Evolutionary conservation across 30 jellyfish, hydroid and myxozoan species (phyloP).

Genomic region (Aurelia sp.): DNA sequence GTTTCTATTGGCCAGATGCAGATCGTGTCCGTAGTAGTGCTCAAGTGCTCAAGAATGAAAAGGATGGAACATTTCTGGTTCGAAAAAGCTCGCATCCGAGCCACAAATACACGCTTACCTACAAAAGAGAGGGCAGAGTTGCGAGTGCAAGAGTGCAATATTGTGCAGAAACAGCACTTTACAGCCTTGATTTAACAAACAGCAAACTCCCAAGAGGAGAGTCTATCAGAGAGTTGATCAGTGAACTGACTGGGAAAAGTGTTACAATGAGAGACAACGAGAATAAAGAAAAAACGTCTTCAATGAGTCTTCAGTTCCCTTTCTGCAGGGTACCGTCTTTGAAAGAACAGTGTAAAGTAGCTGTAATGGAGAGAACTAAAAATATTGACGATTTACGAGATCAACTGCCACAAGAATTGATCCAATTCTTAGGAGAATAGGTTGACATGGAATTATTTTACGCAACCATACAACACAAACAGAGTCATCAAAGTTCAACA

Average conservation of each 20-base stretch:
- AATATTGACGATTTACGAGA: constrained; percentile 6
- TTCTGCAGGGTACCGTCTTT: constrained; percentile 15
- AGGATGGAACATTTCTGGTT: constrained; percentile 44
- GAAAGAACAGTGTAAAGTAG: constrained; percentile 46
- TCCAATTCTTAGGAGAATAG: not conserved
- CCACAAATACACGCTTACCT: constrained; percentile 38
- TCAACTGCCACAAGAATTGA: constrained; percentile 20
- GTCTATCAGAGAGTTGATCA: constrained; percentile 37
- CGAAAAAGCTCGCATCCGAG: constrained; percentile 55
- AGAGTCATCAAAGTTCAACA: not conserved
- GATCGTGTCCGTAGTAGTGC: constrained; percentile 4
- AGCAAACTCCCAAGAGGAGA: constrained; percentile 15
- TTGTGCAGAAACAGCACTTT: constrained; percentile 17
- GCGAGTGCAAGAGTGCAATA: constrained; percentile 41
- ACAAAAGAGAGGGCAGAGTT: constrained; percentile 46
- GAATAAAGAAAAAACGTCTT: not conserved
- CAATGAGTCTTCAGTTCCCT: constrained; percentile 34
- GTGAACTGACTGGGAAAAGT: constrained; percentile 3
- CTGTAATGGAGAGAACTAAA: not conserved
- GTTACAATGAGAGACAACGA: not conserved
- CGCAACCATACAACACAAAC: not conserved
- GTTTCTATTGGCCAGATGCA: constrained; percentile 66
- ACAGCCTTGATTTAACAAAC: constrained; percentile 51
- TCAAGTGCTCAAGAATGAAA: constrained; percentile 8
- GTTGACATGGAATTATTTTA: not conserved